A percentile compares a stretch with the other conserved stretches of the same genome.
phyloP scores from a whole-genome alignment of 1,140 invertebrate genomes.

The Capitella teleta region DNA sequence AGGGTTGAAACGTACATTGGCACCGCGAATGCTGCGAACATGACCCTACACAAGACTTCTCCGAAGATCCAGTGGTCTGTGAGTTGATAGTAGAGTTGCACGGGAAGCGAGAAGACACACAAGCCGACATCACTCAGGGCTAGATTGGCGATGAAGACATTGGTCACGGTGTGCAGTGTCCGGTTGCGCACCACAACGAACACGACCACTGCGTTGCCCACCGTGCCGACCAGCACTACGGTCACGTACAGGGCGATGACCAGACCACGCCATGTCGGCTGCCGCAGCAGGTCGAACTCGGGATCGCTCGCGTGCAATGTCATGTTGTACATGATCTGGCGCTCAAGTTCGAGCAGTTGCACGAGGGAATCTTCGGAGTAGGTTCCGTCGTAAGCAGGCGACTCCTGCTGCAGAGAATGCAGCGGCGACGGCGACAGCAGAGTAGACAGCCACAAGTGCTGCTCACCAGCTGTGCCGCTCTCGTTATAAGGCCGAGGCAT shows the following conservation, averaged over 20 bases:
- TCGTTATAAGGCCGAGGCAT: too few relatives aligned
- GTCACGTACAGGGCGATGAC: conserved; percentile 31
- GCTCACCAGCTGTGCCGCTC: too few relatives aligned
- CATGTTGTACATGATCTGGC: conserved; percentile 1
- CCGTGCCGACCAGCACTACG: conserved; percentile 34
- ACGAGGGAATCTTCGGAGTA: neutral
- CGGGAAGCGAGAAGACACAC: conserved; percentile 74
- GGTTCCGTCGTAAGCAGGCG: neutral
- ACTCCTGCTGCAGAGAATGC: neutral
- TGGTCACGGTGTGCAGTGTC: conserved; percentile 93
- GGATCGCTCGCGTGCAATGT: neutral
- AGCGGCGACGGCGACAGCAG: neutral
- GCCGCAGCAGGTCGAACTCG: conserved; percentile 4
- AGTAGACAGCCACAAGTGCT: neutral
- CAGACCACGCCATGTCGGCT: conserved; percentile 10
- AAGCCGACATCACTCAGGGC: conserved; percentile 90
- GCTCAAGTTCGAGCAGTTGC: neutral
- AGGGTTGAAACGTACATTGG: conserved; percentile 59
- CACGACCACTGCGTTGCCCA: conserved; percentile 74
- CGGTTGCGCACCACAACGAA: conserved; percentile 76
- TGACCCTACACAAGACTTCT: conserved; percentile 25
- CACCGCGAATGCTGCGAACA: conserved; percentile 42
- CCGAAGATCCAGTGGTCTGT: conserved; percentile 72
- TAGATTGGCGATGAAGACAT: conserved; percentile 91
- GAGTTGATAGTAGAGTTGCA: conserved; percentile 66